Conservation (phyloP, 2,113 vertebrate species). For the Pedionomus torquatus region DNA sequence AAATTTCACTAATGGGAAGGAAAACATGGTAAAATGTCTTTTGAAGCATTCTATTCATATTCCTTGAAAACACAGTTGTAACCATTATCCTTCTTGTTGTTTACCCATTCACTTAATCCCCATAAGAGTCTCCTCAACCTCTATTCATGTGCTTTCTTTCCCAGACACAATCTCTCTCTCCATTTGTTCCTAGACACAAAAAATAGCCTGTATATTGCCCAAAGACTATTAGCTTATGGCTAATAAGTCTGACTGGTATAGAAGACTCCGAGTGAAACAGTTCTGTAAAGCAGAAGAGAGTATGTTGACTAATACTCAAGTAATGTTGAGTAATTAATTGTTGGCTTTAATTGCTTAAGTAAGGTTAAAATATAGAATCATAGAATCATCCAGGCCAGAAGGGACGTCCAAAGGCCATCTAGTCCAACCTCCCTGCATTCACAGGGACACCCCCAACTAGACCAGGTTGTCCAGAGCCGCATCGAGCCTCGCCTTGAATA, state of each 20-base stretch:
- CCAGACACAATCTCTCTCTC: neutral
- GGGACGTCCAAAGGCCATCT: no score
- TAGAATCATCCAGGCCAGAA: no score
- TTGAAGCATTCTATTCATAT: neutral
- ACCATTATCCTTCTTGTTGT: neutral
- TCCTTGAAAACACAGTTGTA: neutral
- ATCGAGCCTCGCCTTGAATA: no score
- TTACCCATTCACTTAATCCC: neutral
- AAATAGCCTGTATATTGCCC: neutral
- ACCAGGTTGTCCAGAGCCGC: no score
- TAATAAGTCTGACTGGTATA: neutral
- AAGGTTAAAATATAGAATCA: neutral
- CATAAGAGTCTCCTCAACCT: neutral
- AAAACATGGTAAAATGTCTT: neutral
- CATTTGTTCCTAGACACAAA: neutral
- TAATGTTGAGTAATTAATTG: no score
- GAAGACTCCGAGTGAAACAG: neutral
- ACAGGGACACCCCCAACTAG: no score
- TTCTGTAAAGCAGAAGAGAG: neutral
- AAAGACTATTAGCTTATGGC: neutral
- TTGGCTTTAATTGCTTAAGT: no score
- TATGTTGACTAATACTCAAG: neutral
- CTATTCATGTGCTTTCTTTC: neutral
- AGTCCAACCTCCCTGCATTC: no score
- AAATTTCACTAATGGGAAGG: neutral